phyloP scores from a whole-genome alignment of 53 echinoderm and acorn worm genomes.

The Patiria pectinifera region DNA sequence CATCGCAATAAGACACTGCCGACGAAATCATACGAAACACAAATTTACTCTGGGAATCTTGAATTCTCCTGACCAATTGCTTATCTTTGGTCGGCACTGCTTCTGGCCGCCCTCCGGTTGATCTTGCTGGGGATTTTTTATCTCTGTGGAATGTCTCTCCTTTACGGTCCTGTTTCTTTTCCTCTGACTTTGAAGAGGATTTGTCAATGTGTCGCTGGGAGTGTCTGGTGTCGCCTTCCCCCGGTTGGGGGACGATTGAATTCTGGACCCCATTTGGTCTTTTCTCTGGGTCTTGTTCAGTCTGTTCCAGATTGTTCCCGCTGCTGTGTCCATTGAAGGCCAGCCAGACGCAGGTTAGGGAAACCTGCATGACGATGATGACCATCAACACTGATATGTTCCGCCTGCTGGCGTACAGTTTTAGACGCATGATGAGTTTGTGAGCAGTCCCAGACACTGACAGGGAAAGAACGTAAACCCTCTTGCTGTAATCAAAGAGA shows the following conservation, averaged over 20 bases:
- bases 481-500: background rate
- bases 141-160: background rate
- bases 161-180: background rate
- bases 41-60: conserved; percentile 37
- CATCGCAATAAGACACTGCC: conserved; percentile 11
- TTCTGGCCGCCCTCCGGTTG: background rate
- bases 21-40: conserved; percentile 31
- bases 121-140: background rate
- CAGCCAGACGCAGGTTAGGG: conserved; percentile 19
- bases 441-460: background rate
- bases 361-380: conserved; percentile 12
- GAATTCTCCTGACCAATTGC: conserved; percentile 6
- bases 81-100: background rate
- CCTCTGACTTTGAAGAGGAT: background rate
- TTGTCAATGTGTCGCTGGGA: background rate
- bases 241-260: background rate
- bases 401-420: conserved; percentile 4
- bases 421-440: conserved; percentile 3
- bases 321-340: background rate
- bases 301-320: background rate
- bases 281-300: background rate
- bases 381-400: conserved; percentile 18
- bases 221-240: background rate
- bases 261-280: background rate
- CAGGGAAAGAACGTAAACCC: background rate